Evolutionary conservation across 2,888 invertebrate genomes (phyloP), one percentile per base, ranked within the genome.

Genomic region (Luperina nickerlii): DNA sequence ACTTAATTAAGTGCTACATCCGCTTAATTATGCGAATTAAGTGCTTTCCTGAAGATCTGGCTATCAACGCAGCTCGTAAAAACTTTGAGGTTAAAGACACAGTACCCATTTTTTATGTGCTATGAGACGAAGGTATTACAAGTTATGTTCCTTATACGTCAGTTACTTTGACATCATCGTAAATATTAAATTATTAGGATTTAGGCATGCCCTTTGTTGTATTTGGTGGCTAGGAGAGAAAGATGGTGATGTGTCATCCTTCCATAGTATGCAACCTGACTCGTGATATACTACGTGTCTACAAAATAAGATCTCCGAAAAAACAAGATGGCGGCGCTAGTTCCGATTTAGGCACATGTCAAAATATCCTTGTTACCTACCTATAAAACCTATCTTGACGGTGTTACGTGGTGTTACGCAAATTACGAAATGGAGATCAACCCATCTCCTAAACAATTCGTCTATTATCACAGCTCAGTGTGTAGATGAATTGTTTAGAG

Each of bases 31-130:
- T 32, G 74, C 45, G 63, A 75, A 63, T 79, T 83, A 79, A 81
- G 67, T 74, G 71, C 38, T 54, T 69, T 70, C 42, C 76, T 66
- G 66, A 81, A 75, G 81, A 74, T 76, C 38, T 32, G 69, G 63
- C 74, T 51, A 79, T 83, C 78, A 87, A 85, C 78, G 72, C n/a
- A 4, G 57, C 76, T 75, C 81, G 74, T 88, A 83, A 88, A 86
- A 85, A 78, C 54, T 76, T 80, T 73, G 72, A 80, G 76, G 84
- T 82, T 84, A 76, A 83, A 82, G 65, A 67, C n/a, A 76, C 70
- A 60, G 57, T n/a, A 66, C 74, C 38, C n/a, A 62, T 84, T 85
- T 85, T 84, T 85, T 85, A 82, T 78, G 65, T 69, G 42, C 74
- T 57, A 62, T 75, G 71, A 27, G 74, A 62, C 74, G 70, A 78